phyloP scores from a whole-genome alignment of 2,797 vertebrate species.

The Synaphobranchus kaupii region DNA sequence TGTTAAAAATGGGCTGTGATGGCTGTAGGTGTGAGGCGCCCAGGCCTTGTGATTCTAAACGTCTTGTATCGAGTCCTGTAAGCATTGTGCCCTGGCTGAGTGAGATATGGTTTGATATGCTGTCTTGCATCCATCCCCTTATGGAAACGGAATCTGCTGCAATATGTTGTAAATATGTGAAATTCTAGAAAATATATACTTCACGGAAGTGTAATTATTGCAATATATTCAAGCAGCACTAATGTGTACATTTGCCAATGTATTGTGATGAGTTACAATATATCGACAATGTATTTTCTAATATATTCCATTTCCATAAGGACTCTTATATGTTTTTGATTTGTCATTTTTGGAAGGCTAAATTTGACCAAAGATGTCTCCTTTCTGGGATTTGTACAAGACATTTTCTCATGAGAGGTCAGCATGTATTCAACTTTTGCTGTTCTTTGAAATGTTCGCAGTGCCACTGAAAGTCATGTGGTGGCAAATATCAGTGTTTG shows the following conservation, averaged over 20 bases:
- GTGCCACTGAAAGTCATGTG: constrained; percentile 30
- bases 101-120: constrained; percentile 67
- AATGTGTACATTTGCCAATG: no score
- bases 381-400: constrained; percentile 47
- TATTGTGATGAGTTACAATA: no score
- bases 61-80: constrained; percentile 55
- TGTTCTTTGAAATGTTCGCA: constrained; percentile 15
- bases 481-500: constrained; percentile 52
- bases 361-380: constrained; percentile 66
- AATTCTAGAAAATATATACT: no score
- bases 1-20: not conserved
- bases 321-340: constrained; percentile 45
- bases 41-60: constrained; percentile 36
- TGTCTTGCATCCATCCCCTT: constrained; percentile 38
- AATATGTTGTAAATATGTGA: not conserved
- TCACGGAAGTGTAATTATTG: not conserved
- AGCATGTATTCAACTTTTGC: constrained; percentile 57
- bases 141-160: not conserved
- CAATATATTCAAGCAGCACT: not conserved
- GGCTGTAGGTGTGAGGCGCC: not conserved
- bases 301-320: not conserved
- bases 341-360: constrained; percentile 54
- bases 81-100: constrained; percentile 62
- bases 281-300: not conserved
- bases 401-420: constrained; percentile 40